A percentile compares a stretch with the other conserved stretches of the same genome.
Conservation (phyloP, 1,140 invertebrate genomes). For the Hypothenemus hampei region DNA sequence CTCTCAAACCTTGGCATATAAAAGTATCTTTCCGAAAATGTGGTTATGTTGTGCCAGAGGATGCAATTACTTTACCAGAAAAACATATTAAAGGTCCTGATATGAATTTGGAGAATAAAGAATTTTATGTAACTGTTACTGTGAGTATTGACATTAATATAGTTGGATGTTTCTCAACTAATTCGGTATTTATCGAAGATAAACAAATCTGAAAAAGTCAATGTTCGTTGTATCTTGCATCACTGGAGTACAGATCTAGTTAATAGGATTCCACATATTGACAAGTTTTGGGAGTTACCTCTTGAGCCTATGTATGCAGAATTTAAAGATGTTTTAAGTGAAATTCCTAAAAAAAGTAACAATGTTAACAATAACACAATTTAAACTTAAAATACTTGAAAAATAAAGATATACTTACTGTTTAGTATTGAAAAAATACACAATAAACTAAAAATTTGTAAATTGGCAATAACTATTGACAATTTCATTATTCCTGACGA, state of each 20-base stretch:
- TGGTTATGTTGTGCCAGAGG: constrained; percentile 60
- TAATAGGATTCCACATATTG: constrained; percentile 52
- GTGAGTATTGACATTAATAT: constrained; percentile 46
- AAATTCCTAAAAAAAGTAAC: constrained; percentile 25
- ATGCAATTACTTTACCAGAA: constrained; percentile 69
- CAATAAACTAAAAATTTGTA: background rate
- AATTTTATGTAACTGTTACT: constrained; percentile 74
- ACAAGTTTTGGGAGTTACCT: constrained; percentile 53
- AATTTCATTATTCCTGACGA: too few species aligned
- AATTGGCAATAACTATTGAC: too few species aligned
- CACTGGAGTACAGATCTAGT: constrained; percentile 60
- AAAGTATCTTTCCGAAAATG: constrained; percentile 63
- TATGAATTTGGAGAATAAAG: constrained; percentile 67
- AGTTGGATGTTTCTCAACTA: background rate
- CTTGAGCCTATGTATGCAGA: constrained; percentile 48
- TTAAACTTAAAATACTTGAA: constrained; percentile 3
- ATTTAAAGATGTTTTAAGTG: constrained; percentile 31
- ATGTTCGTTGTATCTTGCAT: constrained; percentile 63
- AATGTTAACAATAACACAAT: constrained; percentile 10
- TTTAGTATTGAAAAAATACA: background rate
- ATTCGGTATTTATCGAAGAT: constrained; percentile 43
- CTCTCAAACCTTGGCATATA: constrained; percentile 76
- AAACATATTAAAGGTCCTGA: constrained; percentile 73
- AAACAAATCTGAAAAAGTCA: constrained; percentile 65
- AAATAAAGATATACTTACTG: background rate